A percentile compares a stretch with the other conserved stretches of the same genome.
Conservation (phyloP, 2,888 invertebrate genomes). For the Dicyrtomina minuta region DNA sequence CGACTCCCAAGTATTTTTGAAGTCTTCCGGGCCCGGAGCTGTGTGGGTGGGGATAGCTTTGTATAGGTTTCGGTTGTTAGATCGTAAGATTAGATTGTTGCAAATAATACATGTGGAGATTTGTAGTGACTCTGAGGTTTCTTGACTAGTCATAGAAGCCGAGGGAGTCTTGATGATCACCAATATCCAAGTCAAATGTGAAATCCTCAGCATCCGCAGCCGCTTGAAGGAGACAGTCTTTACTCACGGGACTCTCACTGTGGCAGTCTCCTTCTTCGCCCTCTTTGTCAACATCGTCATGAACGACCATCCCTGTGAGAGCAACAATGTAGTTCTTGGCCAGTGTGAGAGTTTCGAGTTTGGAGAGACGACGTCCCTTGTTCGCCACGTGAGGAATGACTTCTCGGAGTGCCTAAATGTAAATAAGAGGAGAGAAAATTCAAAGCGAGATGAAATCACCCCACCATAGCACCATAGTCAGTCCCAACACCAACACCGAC, state of each 20-base stretch:
- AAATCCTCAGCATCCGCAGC: constrained; percentile 53
- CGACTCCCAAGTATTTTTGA: too few relatives aligned
- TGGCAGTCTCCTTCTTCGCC: constrained; percentile 38
- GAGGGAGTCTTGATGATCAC: constrained; percentile 53
- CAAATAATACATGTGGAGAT: too few relatives aligned
- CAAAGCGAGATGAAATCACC: constrained; percentile 23
- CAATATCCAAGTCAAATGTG: constrained; percentile 53
- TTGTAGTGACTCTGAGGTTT: too few relatives aligned
- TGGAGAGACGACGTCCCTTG: constrained; percentile 52
- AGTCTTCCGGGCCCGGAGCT: background rate
- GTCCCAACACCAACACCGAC: background rate
- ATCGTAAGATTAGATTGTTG: background rate
- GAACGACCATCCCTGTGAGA: constrained; percentile 53
- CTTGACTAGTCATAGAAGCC: constrained; percentile 53
- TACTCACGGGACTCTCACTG: constrained; percentile 51
- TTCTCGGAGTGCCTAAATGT: constrained; percentile 51
- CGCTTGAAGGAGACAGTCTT: constrained; percentile 54
- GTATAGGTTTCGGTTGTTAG: background rate
- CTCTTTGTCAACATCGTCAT: constrained; percentile 49
- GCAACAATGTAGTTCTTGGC: constrained; percentile 54
- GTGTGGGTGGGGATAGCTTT: background rate
- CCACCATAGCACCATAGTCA: too few relatives aligned
- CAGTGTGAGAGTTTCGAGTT: constrained; percentile 53
- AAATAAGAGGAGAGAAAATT: constrained; percentile 14
- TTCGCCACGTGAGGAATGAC: constrained; percentile 54